Base-by-base conservation (phyloP, 2,113 vertebrate genomes). In the Symphodus melops region DNA sequence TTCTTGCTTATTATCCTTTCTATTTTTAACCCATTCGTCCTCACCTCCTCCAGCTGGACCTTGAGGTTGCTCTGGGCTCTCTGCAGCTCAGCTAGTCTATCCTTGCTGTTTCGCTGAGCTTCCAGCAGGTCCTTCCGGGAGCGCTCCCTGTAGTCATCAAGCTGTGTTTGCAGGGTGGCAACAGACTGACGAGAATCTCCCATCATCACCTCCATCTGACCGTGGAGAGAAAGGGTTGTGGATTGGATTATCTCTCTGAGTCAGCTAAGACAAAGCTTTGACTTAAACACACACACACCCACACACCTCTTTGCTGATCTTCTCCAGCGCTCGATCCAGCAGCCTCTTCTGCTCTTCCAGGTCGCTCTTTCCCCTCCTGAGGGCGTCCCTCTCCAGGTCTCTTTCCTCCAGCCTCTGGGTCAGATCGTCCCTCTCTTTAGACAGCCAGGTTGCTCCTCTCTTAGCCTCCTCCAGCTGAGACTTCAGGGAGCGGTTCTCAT, bases 261-360 rank as follows among this genome's bases (percentile, higher is more conserved):
- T 21, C 14, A 33, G 11, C 16, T n/a, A 42, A n/a, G n/a, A 39
- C 14, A 49, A 39, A 1, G 1, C 0, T 23, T 2, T 7, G 8
- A 48, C 36, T 1, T 21, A 3, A 12, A 49, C n/a, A 28, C 53
- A 23, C 61, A 2, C n/a, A 48, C 23, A 33, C 11, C 44, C 65
- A 41, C 86, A 6, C 28, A 94, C 94, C 92, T 95, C 94, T 81
- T 95, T 95, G 82, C 75, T 94, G 14, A 95, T 90, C 83, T 95
- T 95, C 70, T 94, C 94, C 75, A 95, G 75, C 0, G 93, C 84
- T 37, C 93, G 86, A 68, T 98, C 96, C 42, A 98, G 93, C 70
- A 97, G 88, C 11, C 94, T 93, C 79, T 97, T 98, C 91, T 99
- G 96, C 76, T 98, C 97, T 86, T 99, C 97, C 88, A 99, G 91